These are phyloP conservation scores for Cyanoderma ruficeps DNA, from an alignment of 2,113 vertebrate species.

Conservation along the genomic window DNA sequence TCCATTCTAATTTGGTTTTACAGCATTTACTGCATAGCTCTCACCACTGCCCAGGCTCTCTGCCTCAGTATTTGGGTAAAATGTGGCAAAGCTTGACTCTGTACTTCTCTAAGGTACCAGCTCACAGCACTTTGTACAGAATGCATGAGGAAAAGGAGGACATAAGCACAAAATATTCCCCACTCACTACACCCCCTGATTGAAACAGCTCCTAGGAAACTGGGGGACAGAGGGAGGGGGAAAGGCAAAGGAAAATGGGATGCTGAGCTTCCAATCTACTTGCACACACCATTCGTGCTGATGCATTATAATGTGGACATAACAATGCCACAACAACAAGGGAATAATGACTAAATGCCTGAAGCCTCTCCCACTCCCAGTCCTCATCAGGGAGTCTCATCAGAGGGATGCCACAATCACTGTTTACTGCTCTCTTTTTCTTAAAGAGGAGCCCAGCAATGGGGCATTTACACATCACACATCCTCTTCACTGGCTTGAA, in stretches of 20 bases:
- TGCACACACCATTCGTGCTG: fast-evolving
- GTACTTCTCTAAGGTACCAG: neutral
- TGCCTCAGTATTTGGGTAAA: neutral
- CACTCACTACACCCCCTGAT: neutral
- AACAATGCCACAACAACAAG: neutral
- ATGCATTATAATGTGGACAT: neutral
- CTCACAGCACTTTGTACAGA: neutral
- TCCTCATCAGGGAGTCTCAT: neutral
- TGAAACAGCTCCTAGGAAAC: neutral
- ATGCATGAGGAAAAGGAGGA: neutral
- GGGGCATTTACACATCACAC: neutral
- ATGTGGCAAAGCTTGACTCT: neutral
- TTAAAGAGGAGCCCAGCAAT: neutral
- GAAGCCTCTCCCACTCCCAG: neutral
- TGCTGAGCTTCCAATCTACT: neutral
- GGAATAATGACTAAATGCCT: neutral
- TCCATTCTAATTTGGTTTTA: neutral
- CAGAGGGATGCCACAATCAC: neutral
- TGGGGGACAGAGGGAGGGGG: neutral
- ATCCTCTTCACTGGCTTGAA: neutral
- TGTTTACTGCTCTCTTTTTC: neutral
- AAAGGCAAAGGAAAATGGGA: neutral
- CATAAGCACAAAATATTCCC: neutral
- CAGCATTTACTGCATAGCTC: neutral
- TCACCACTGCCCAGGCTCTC: neutral